These are phyloP conservation scores for Aleiodes sp. DNA, from an alignment of 1,140 invertebrate genomes.

Conservation along the genomic window DNA sequence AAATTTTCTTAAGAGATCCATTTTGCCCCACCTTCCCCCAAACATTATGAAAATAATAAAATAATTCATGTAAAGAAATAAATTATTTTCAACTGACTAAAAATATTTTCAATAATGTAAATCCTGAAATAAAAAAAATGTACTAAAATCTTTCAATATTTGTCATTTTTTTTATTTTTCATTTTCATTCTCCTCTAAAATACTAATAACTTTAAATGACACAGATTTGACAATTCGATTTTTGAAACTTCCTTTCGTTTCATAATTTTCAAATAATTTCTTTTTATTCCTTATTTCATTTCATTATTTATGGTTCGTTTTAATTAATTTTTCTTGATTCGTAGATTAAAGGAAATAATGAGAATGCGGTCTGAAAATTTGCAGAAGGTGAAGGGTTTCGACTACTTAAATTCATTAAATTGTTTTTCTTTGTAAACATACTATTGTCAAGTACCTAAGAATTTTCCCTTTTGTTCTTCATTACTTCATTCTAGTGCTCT, in stretches of 20 bases:
- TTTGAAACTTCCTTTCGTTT: no score
- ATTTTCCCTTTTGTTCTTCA: background rate
- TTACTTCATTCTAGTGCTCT: background rate
- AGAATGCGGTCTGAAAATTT: slow-evolving; percentile 3
- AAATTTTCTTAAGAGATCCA: no score
- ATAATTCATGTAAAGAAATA: no score
- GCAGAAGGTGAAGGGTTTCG: background rate
- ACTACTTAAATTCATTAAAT: slow-evolving; percentile 1
- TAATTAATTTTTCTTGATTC: slow-evolving; percentile 28
- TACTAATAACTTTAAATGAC: slow-evolving; percentile 8
- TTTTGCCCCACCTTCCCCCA: no score
- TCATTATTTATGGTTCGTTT: background rate
- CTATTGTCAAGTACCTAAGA: slow-evolving; percentile 5
- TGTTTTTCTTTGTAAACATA: background rate
- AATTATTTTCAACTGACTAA: no score
- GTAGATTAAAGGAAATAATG: slow-evolving; percentile 39
- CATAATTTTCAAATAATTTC: background rate
- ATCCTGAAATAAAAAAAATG: no score
- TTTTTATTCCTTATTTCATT: background rate
- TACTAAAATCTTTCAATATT: no score
- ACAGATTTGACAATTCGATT: background rate
- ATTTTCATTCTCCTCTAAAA: background rate
- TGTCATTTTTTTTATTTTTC: slow-evolving; percentile 31
- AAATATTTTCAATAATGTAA: no score
- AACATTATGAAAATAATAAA: no score